phyloP scores from a whole-genome alignment of 2,113 vertebrate species.

The Crotalus tigris region DNA sequence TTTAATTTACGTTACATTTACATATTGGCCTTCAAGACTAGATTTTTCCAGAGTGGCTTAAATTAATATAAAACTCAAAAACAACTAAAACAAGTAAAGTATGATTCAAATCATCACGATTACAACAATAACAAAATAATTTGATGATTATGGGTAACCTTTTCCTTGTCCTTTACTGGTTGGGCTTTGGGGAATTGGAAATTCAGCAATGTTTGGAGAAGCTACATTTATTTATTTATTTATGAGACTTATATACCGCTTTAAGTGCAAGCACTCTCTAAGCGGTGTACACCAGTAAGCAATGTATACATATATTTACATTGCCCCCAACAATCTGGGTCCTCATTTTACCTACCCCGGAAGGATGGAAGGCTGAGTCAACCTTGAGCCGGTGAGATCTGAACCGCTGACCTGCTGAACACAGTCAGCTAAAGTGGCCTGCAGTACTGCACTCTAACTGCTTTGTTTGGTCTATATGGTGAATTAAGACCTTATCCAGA shows the following conservation, averaged over 20 bases:
- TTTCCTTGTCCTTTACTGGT: background rate
- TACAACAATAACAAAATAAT: background rate
- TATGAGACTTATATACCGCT: too few species aligned
- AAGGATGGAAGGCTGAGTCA: too few species aligned
- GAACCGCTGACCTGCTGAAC: too few species aligned
- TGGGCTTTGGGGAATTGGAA: background rate
- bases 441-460: too few species aligned
- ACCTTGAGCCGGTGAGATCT: too few species aligned
- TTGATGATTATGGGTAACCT: background rate
- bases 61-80: background rate
- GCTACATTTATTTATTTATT: too few species aligned
- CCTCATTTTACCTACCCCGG: too few species aligned
- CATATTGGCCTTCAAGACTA: background rate
- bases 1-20: background rate
- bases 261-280: too few species aligned
- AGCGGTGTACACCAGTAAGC: too few species aligned
- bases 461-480: background rate
- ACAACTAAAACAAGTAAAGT: background rate
- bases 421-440: too few species aligned
- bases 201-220: background rate
- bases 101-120: background rate
- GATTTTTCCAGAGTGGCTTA: background rate
- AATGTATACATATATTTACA: too few species aligned
- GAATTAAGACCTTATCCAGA: background rate
- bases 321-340: too few species aligned